These are phyloP conservation scores for Nymphicus hollandicus DNA, from an alignment of 2,113 vertebrate species.

Conservation along the genomic window DNA sequence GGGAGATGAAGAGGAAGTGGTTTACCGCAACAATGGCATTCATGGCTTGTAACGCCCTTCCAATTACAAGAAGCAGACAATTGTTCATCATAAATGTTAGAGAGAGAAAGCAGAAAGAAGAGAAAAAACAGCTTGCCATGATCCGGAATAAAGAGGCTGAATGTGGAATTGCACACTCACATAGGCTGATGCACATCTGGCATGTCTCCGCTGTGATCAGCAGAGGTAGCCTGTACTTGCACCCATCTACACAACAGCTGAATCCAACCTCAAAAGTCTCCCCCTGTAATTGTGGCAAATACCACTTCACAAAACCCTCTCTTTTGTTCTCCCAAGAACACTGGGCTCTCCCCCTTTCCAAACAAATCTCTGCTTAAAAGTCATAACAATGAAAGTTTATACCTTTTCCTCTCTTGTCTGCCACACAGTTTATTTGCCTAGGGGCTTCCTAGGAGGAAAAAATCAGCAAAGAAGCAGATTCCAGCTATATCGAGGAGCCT, in stretches of 20 bases:
- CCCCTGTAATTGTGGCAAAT: slow-evolving; percentile 16
- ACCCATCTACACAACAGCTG: background rate
- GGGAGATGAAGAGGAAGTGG: slow-evolving; percentile 6
- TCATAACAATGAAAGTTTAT: background rate
- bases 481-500: background rate
- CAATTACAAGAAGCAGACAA: slow-evolving; percentile 8
- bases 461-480: background rate
- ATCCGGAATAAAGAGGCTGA: background rate
- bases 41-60: background rate
- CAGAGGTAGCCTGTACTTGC: background rate
- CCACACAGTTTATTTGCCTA: background rate
- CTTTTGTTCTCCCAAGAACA: background rate
- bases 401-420: background rate
- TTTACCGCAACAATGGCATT: slow-evolving; percentile 10
- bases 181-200: background rate
- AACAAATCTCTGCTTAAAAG: background rate
- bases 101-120: background rate
- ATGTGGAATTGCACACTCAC: background rate
- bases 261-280: background rate
- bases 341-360: background rate
- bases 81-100: slow-evolving; percentile 35
- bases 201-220: background rate
- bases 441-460: background rate
- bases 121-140: background rate
- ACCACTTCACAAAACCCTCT: background rate